A percentile compares a stretch with the other conserved stretches of the same genome.
Conservation (phyloP, 2,113 vertebrate genomes). For the Podarcis raffonei region DNA sequence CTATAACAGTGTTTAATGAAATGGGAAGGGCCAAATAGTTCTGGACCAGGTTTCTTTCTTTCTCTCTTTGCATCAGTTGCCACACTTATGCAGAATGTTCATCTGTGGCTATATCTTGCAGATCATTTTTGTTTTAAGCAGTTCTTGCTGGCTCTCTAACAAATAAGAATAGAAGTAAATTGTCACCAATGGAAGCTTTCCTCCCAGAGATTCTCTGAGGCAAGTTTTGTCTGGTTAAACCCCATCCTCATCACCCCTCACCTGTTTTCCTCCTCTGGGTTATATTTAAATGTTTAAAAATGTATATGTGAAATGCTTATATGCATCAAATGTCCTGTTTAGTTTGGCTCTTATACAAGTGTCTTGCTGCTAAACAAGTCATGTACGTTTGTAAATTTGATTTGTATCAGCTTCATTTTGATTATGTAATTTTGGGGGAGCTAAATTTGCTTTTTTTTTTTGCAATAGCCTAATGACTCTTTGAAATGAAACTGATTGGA, state of each 20-base stretch:
- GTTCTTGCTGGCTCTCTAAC: no score
- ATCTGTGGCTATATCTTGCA: no score
- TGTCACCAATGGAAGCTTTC: background rate
- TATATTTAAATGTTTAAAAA: background rate
- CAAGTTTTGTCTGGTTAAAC: background rate
- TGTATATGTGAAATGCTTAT: background rate
- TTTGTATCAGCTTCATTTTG: background rate
- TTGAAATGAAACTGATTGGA: background rate
- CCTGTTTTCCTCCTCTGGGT: background rate
- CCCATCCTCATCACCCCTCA: background rate
- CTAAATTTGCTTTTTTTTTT: background rate
- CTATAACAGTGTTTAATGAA: background rate
- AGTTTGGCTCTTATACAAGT: background rate
- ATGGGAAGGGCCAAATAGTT: background rate
- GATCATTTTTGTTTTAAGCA: no score
- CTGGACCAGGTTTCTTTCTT: no score
- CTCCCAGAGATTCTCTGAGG: background rate
- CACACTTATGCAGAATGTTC: background rate
- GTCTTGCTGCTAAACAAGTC: background rate
- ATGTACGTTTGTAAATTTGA: background rate
- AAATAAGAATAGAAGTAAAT: background rate
- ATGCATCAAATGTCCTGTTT: background rate
- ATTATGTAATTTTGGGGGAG: background rate
- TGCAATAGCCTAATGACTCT: background rate
- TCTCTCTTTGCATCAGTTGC: no score